Conservation (phyloP, 2,113 vertebrate genomes). For the Zingel zingel region DNA sequence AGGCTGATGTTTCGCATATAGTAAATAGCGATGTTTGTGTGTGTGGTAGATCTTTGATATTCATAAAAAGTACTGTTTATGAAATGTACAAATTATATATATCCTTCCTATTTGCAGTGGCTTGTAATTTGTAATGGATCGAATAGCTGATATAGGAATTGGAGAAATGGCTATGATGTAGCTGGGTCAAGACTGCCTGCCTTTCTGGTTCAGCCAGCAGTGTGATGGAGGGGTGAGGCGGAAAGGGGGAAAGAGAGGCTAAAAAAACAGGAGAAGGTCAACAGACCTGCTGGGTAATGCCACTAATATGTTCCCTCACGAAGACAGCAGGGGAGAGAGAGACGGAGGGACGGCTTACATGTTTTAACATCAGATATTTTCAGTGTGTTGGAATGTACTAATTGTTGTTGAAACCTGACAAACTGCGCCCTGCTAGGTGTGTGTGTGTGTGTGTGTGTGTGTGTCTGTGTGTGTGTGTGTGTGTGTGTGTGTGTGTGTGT, state of each 20-base stretch:
- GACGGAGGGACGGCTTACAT: not conserved
- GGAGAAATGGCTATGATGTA: not conserved
- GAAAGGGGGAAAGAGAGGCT: conserved; percentile 37
- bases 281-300: conserved; percentile 66
- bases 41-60: not conserved
- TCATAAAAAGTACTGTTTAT: not conserved
- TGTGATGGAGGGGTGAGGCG: conserved; percentile 22
- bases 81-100: not conserved
- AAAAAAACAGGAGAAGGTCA: conserved; percentile 64
- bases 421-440: not conserved
- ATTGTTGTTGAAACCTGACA: conserved; percentile 10
- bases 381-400: conserved; percentile 32
- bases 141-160: not conserved
- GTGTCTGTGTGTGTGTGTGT: no score
- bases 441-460: not conserved
- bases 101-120: not conserved
- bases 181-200: conserved; percentile 10
- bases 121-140: not conserved
- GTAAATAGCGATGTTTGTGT: not conserved
- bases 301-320: conserved; percentile 47
- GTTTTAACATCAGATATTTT: conserved; percentile 32
- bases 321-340: conserved; percentile 39
- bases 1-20: not conserved
- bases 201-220: conserved; percentile 33
- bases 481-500: no score